A percentile compares a stretch with the other conserved stretches of the same genome.
Conservation (phyloP, 2,113 vertebrate genomes). For the Phycodurus eques region DNA sequence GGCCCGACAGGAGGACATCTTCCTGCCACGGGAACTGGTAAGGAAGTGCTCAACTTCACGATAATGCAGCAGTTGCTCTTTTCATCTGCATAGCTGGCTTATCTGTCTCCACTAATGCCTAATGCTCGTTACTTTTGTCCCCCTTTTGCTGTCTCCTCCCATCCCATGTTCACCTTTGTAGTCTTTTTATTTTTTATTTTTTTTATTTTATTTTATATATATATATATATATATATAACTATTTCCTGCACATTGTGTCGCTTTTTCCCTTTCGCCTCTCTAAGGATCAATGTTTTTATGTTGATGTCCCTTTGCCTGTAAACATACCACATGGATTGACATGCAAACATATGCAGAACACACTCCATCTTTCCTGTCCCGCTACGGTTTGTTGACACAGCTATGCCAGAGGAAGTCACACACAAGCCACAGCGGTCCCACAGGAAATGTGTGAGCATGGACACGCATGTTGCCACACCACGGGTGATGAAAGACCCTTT, state of each 20-base stretch:
- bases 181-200: not conserved
- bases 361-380: conserved; percentile 49
- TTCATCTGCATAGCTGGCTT: not conserved
- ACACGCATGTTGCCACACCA: conserved; percentile 8
- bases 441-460: conserved; percentile 41
- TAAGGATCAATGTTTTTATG: not conserved
- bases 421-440: conserved; percentile 10
- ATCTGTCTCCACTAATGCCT: not conserved
- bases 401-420: conserved; percentile 45
- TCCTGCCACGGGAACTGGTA: conserved; percentile 93
- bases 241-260: conserved; percentile 28
- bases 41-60: conserved; percentile 7
- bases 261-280: not conserved
- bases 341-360: conserved; percentile 13
- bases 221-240: too few relatives aligned
- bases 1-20: conserved; percentile 85
- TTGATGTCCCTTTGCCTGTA: conserved; percentile 1
- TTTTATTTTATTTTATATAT: too few relatives aligned
- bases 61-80: conserved; percentile 6
- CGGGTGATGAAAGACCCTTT: conserved; percentile 33
- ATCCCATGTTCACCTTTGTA: not conserved
- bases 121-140: not conserved
- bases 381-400: conserved; percentile 63
- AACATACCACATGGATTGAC: conserved; percentile 13
- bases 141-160: not conserved